Percentiles rank a stretch among this genome's conserved stretches.
phyloP scores from a whole-genome alignment of 2,797 vertebrate species.

The Pelochelys cantorii region DNA sequence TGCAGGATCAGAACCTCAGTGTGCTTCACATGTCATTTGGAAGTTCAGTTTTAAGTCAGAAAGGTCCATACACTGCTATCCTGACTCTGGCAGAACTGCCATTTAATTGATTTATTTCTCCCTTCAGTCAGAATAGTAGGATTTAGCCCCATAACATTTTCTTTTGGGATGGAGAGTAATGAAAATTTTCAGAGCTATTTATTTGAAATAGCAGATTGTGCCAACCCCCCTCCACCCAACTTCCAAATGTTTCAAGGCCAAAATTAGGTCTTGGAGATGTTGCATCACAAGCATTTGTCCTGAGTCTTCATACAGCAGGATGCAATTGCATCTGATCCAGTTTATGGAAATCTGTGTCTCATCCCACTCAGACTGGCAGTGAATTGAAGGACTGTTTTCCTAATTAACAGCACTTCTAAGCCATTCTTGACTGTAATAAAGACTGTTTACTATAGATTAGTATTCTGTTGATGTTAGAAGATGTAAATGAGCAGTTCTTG shows the following conservation, averaged over 20 bases:
- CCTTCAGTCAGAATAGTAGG: not conserved
- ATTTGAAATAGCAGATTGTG: slow-evolving; percentile 54
- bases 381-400: slow-evolving; percentile 16
- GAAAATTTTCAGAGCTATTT: slow-evolving; percentile 3
- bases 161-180: not conserved
- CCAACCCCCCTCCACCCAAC: slow-evolving; percentile 36
- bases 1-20: not conserved
- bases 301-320: not conserved
- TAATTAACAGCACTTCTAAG: slow-evolving; percentile 56
- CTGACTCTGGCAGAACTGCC: not conserved
- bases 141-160: not conserved
- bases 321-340: slow-evolving; percentile 4
- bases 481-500: slow-evolving; percentile 67
- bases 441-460: slow-evolving; percentile 64
- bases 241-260: slow-evolving; percentile 54
- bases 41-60: not conserved
- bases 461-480: slow-evolving; percentile 59
- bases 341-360: not conserved
- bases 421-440: slow-evolving; percentile 32
- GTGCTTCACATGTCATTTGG: not conserved
- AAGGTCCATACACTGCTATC: not conserved
- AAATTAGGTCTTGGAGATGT: slow-evolving; percentile 28
- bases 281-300: not conserved
- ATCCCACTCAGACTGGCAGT: slow-evolving; percentile 44
- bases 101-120: not conserved